Percentiles rank a stretch among this genome's conserved stretches.
Conservation (phyloP, 2,888 invertebrate genomes). For the Caenorhabditis afra region DNA sequence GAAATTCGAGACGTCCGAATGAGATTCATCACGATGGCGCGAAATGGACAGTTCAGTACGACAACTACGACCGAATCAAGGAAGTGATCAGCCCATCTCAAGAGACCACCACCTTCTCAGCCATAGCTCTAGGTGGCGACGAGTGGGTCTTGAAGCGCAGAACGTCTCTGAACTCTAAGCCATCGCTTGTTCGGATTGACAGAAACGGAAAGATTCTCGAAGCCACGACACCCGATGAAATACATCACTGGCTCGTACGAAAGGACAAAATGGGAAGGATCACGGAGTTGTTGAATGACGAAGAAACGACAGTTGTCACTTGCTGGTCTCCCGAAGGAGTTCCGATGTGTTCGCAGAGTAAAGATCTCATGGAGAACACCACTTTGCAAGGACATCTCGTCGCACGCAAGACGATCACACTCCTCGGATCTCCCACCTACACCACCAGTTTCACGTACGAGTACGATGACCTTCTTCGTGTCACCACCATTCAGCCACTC, state of each 20-base stretch:
- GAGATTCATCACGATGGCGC: constrained; percentile 34
- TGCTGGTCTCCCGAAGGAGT: constrained; percentile 45
- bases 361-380: constrained; percentile 13
- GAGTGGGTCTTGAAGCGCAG: constrained; percentile 55
- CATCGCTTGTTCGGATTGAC: constrained; percentile 43
- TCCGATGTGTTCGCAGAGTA: constrained; percentile 15
- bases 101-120: constrained; percentile 55
- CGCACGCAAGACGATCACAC: constrained; percentile 24
- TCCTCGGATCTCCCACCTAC: constrained; percentile 3
- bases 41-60: constrained; percentile 50
- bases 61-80: constrained; percentile 57
- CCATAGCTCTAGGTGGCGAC: constrained; percentile 52
- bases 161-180: constrained; percentile 44
- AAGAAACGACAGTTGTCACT: constrained; percentile 23
- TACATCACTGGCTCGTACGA: constrained; percentile 51
- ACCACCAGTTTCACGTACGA: constrained; percentile 62
- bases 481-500: constrained; percentile 47
- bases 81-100: constrained; percentile 55
- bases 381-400: constrained; percentile 50
- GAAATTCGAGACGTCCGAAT: constrained; percentile 41
- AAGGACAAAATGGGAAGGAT: constrained; percentile 38
- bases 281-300: constrained; percentile 43
- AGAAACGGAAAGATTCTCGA: constrained; percentile 44
- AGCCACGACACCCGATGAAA: constrained; percentile 54
- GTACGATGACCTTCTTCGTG: constrained; percentile 66